Evolutionary conservation across 2,113 vertebrate species (phyloP).

Genomic region (Rhabdomys dilectus): DNA sequence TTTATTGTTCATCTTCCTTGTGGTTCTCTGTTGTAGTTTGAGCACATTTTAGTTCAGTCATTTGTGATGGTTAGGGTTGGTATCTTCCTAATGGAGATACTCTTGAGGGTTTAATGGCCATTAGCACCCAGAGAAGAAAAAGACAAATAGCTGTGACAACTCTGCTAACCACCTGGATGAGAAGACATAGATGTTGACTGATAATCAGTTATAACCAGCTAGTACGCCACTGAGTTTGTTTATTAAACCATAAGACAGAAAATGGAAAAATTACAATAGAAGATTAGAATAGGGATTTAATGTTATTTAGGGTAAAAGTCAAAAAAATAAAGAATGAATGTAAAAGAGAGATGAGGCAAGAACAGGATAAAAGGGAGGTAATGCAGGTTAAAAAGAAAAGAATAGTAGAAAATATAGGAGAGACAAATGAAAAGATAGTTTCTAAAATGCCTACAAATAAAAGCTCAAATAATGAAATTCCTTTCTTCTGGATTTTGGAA

Average conservation of each 20-base stretch:
- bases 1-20: too few relatives aligned
- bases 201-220: not conserved
- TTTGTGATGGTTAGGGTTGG: not conserved
- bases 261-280: not conserved
- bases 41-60: not conserved
- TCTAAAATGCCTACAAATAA: not conserved
- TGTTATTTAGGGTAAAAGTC: not conserved
- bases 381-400: not conserved
- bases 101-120: not conserved
- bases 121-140: not conserved
- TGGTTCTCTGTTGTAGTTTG: too few relatives aligned
- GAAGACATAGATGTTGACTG: too few relatives aligned
- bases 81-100: not conserved
- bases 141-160: not conserved
- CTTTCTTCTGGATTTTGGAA: not conserved
- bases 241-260: not conserved
- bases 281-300: not conserved
- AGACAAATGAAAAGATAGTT: too few relatives aligned
- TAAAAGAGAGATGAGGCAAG: not conserved
- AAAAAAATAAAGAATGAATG: not conserved
- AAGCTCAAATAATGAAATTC: not conserved
- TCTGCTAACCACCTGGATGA: not conserved
- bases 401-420: not conserved
- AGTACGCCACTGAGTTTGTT: not conserved
- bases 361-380: not conserved